A percentile compares a stretch with the other conserved stretches of the same genome.
These are phyloP conservation scores for Siphlonurus alternatus DNA, from an alignment of 2,888 invertebrate genomes.

Conservation along the genomic window DNA sequence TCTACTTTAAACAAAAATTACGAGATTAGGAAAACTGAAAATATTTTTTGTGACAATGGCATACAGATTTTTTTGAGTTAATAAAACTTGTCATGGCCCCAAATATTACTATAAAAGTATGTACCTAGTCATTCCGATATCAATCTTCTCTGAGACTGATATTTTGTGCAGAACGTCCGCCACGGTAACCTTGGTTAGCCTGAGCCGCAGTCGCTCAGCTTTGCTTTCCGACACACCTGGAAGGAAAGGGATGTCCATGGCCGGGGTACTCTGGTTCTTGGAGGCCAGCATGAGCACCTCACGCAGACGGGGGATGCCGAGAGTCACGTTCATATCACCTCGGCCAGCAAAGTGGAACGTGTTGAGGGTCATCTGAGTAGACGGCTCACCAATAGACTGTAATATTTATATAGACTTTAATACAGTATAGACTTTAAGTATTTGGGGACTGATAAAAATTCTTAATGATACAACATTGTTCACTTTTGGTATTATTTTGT, in stretches of 20 bases:
- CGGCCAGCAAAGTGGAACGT: slow-evolving; percentile 99
- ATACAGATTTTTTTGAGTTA: too few relatives aligned
- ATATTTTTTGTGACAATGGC: too few relatives aligned
- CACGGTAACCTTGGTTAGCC: slow-evolving; percentile 61
- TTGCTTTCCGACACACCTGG: slow-evolving; percentile 28
- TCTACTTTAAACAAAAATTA: too few relatives aligned
- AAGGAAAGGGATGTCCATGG: slow-evolving; percentile 82
- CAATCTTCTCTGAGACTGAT: slow-evolving; percentile 40
- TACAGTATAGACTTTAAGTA: too few relatives aligned
- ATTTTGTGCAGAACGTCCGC: slow-evolving; percentile 61
- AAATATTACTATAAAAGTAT: too few relatives aligned
- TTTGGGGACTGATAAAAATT: too few relatives aligned
- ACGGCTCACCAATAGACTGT: slow-evolving; percentile 91
- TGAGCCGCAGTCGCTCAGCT: slow-evolving; percentile 51
- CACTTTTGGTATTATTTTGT: too few relatives aligned
- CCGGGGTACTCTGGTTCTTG: slow-evolving; percentile 85
- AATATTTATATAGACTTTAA: slow-evolving; percentile 11
- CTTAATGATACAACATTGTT: too few relatives aligned
- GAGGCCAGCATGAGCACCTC: slow-evolving; percentile 96
- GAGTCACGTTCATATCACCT: slow-evolving; percentile 99
- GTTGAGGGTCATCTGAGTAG: slow-evolving; percentile 99
- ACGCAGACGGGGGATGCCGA: slow-evolving; percentile 94
- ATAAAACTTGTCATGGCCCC: too few relatives aligned
- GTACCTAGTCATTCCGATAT: slow-evolving; percentile 20
- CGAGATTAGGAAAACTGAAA: too few relatives aligned